Conservation (phyloP, 2,888 invertebrate species). For the Phrixothrix hirtus region DNA sequence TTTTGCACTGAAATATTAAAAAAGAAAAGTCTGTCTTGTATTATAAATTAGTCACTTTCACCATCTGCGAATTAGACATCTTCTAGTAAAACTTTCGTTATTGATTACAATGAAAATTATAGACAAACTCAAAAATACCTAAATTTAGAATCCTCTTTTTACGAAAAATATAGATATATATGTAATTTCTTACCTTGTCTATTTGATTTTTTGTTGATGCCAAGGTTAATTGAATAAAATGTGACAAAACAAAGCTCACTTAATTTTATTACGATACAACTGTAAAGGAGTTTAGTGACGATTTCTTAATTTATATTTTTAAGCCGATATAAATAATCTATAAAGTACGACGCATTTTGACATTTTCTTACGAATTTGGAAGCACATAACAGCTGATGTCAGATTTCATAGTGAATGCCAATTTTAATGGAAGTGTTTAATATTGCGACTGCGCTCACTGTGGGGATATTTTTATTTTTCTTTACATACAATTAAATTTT, state of each 20-base stretch:
- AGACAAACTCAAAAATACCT: conserved; percentile 12
- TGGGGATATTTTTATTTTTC: too few species aligned
- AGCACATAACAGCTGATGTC: conserved; percentile 17
- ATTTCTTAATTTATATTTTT: background rate
- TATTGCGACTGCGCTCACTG: background rate
- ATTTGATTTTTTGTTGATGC: conserved; percentile 16
- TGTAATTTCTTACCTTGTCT: conserved; percentile 16
- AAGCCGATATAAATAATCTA: conserved; percentile 11
- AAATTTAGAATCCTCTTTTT: conserved; percentile 17
- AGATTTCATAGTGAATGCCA: background rate
- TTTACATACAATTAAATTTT: too few species aligned
- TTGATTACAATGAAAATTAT: too few species aligned
- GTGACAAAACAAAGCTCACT: conserved; percentile 1
- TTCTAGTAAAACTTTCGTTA: too few species aligned
- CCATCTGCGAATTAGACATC: background rate
- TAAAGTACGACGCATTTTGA: conserved; percentile 35
- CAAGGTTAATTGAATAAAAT: conserved; percentile 22
- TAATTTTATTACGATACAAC: background rate
- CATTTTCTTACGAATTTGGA: conserved; percentile 24
- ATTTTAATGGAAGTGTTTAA: background rate
- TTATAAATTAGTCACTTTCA: too few species aligned
- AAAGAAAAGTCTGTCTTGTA: too few species aligned
- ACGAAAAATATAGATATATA: conserved; percentile 5
- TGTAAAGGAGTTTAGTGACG: background rate
- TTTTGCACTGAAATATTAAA: too few species aligned